Base-by-base conservation (phyloP, 2,888 invertebrate species). In the Trichogramma evanescens region DNA sequence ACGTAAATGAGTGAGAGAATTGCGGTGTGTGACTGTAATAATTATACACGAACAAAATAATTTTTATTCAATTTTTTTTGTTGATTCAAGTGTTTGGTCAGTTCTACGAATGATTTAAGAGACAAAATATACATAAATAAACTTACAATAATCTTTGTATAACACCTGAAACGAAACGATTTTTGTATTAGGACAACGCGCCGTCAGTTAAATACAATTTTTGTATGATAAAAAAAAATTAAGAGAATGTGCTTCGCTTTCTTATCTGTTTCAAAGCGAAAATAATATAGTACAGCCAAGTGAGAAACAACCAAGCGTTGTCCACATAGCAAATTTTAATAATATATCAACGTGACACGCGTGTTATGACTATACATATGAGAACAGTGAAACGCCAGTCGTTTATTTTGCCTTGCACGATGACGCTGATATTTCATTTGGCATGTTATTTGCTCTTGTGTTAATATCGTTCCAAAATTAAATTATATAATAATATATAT, bases 51-150 rank as follows among this genome's bases (percentile, higher is more conserved):
- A 56, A 61, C 58, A 62, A 26, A 58, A 62, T 58, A 54, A 62
- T 62, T 64, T 64, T 63, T 26, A 26, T 64, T 64, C 62, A 64
- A 62, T 64, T 64, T 64, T 64, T 26, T 26, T 26, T 26, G 26
- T 26, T 26, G 26, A 26, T 26, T 26, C 62, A 62, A 58, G 59
- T 60, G 64, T 58, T 62, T 58, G 52, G 62, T 64, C 50, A 62
- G 64, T 64, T 64, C 41, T 62, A 56, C 59, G 55, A 62, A 57
- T 13, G 46, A 60, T 62, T 56, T 50, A 54, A 58, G 8, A 10
- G 10, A n/a, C 13, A 48, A 4, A 48, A n/a, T 48, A n/a, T 26
- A 26, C 26, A 26, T 26, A 26, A 26, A 26, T 26, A 26, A 26
- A 26, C 26, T 26, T 2, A 26, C 26, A 26, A 26, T 26, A 26